Percentiles rank a stretch among this genome's conserved stretches.
phyloP scores from a whole-genome alignment of 2,113 vertebrate species.

The Saccopteryx bilineata region DNA sequence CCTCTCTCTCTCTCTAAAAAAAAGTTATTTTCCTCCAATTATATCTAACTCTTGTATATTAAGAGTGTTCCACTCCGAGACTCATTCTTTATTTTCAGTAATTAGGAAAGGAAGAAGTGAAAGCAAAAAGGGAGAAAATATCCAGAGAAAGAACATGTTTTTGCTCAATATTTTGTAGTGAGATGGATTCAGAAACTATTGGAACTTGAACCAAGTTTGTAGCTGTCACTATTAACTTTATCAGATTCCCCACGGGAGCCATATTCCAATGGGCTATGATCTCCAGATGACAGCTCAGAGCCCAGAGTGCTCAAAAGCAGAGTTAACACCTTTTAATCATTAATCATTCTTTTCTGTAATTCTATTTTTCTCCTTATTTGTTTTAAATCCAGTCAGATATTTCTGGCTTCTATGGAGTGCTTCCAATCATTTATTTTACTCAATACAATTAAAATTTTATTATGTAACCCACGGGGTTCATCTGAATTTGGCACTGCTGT shows the following conservation, averaged over 20 bases:
- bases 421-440: slow-evolving; percentile 57
- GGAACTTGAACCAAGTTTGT: not conserved
- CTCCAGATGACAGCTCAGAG: not conserved
- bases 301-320: not conserved
- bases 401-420: slow-evolving; percentile 16
- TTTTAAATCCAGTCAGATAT: not conserved
- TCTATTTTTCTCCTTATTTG: slow-evolving; percentile 36
- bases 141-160: not conserved
- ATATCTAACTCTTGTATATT: not conserved
- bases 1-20: no score
- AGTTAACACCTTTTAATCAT: slow-evolving; percentile 38
- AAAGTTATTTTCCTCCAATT: not conserved
- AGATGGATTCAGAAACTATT: not conserved
- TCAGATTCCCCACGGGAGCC: not conserved
- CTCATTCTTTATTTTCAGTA: not conserved
- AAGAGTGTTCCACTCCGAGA: not conserved
- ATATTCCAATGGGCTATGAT: not conserved
- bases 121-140: not conserved
- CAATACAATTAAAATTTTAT: slow-evolving; percentile 63
- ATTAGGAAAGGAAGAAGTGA: not conserved
- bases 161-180: not conserved
- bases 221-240: not conserved
- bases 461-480: not conserved
- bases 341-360: slow-evolving; percentile 49
- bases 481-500: slow-evolving; percentile 49